phyloP scores from a whole-genome alignment of 2,888 invertebrate species.

The Agrotis ipsilon region DNA sequence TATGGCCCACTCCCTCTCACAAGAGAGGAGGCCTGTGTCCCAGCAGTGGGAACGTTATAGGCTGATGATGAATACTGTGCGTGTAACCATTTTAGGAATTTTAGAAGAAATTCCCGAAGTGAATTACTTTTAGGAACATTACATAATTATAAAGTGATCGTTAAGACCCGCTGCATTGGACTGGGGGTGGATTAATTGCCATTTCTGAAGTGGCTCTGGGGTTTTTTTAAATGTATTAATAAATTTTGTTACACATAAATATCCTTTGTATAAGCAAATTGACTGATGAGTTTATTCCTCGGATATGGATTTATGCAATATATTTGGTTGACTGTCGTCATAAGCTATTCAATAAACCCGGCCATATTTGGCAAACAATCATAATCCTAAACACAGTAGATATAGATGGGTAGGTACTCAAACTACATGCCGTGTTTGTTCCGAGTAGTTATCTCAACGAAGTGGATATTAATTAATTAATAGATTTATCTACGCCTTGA shows the following conservation, averaged over 20 bases:
- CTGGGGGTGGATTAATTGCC: background rate
- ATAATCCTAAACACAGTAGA: background rate
- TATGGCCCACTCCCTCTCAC: too few relatives aligned
- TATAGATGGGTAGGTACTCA: background rate
- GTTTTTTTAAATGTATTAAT: too few relatives aligned
- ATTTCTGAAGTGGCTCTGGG: background rate
- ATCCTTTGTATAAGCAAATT: too few relatives aligned
- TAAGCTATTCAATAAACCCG: slow-evolving; percentile 38
- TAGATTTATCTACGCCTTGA: too few relatives aligned
- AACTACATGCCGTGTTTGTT: background rate
- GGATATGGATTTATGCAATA: background rate
- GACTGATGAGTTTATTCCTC: slow-evolving; percentile 3
- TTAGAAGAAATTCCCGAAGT: too few relatives aligned
- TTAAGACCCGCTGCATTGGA: background rate
- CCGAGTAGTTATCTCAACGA: background rate
- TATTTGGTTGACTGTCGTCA: slow-evolving; percentile 14
- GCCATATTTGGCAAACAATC: slow-evolving; percentile 35
- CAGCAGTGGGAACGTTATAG: too few relatives aligned
- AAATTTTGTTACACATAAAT: too few relatives aligned
- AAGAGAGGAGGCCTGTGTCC: too few relatives aligned
- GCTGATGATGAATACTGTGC: too few relatives aligned
- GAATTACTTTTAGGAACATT: too few relatives aligned
- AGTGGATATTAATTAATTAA: background rate
- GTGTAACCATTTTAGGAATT: too few relatives aligned
- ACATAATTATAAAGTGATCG: too few relatives aligned